Base-by-base conservation (phyloP, 2,113 vertebrate genomes). In the Seriola dumerili region DNA sequence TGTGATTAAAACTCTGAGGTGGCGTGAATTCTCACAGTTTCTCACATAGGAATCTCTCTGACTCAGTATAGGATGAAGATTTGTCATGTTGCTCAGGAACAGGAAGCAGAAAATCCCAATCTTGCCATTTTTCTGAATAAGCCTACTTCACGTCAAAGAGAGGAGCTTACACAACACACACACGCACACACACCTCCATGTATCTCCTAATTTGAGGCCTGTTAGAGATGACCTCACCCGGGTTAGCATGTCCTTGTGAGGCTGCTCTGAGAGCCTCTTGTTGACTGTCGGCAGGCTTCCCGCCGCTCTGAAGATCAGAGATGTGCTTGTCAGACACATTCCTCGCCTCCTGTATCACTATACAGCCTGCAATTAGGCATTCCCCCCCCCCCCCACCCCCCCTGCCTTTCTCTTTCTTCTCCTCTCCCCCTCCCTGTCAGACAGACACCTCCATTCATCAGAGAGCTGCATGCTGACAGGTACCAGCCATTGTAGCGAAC, bases 301-400 rank as follows among this genome's bases (percentile, higher is more conserved):
- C 14, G 48, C 78, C 42, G 14, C 83, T 87, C 72, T 29, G 2
- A n/a, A 80, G 81, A 89, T 90, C 84, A 88, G 81, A 85, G 68
- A 83, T 80, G 61, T 81, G 84, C 90, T 81, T 63, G 62, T 88
- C 85, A 81, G 85, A 92, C 78, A 64, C 85, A 94, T 94, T 92
- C 90, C 80, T 92, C 42, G 3, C 76, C 79, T 86, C 58, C 67
- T 89, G 75, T 86, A 92, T 94, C 92, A 93, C 83, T 11, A 34
- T n/a, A 57, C 79, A 94, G 81, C 81, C 88, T 85, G 76, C 91
- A 94, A 94, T 95, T 94, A 93, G 71, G 8, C 21, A 25, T 74
- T 19, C 74, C 80, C 81, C 76, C 86, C 68, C 63, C 77, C 42
- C 73, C 50, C 68, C 63, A 76, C 42, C 73, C 50, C 77, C 86